Conservation (phyloP, 1,140 invertebrate species). For the Heliconius hermathena region DNA sequence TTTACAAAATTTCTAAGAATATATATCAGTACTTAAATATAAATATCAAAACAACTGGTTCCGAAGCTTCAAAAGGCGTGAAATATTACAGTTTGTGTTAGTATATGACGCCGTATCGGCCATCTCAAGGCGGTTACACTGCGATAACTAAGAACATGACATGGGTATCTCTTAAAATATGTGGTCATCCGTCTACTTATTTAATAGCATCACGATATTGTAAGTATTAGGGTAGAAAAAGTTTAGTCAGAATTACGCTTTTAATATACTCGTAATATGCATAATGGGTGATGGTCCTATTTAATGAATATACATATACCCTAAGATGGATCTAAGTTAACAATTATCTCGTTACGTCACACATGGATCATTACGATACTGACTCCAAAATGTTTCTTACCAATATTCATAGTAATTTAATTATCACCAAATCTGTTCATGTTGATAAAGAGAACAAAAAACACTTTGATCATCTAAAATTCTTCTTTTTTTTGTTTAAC, state of each 20-base stretch:
- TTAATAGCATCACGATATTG: slow-evolving; percentile 2
- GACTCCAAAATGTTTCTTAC: background rate
- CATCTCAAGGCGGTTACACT: slow-evolving; percentile 41
- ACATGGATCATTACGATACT: background rate
- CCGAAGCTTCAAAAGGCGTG: slow-evolving; percentile 22
- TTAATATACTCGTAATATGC: no score
- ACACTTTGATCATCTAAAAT: no score
- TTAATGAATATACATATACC: no score
- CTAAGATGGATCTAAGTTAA: background rate
- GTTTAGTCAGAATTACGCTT: no score
- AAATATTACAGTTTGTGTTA: slow-evolving; percentile 23
- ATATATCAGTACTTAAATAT: background rate
- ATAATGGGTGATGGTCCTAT: no score
- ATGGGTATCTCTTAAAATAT: slow-evolving; percentile 58
- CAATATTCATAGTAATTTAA: background rate
- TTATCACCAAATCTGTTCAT: no score
- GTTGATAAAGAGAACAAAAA: background rate
- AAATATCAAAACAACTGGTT: background rate
- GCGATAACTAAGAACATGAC: slow-evolving; percentile 67
- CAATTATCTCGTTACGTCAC: background rate
- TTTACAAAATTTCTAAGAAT: background rate
- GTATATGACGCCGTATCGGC: background rate
- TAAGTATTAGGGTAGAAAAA: background rate
- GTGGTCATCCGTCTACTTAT: slow-evolving; percentile 56
- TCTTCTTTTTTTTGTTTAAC: no score